phyloP scores from a whole-genome alignment of 2,888 invertebrate species.

The Didymodactylos carnosus region DNA sequence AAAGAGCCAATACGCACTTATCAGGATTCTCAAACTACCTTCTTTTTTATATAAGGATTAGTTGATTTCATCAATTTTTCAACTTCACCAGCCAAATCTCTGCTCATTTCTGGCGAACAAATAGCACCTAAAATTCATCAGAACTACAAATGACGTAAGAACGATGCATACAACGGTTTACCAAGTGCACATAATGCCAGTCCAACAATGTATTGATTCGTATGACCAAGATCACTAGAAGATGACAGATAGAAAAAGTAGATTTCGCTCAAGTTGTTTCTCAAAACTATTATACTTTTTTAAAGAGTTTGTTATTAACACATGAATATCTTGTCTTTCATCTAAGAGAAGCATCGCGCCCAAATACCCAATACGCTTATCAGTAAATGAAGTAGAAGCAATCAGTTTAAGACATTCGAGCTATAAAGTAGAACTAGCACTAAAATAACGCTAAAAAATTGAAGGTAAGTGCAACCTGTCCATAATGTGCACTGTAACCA shows the following conservation, averaged over 20 bases:
- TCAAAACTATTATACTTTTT: conserved; percentile 60
- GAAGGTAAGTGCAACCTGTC: too few relatives aligned
- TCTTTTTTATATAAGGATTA: conserved; percentile 95
- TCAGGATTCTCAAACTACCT: too few relatives aligned
- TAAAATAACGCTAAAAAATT: too few relatives aligned
- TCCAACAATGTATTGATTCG: conserved; percentile 93
- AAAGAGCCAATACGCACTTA: too few relatives aligned
- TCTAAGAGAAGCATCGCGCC: conserved; percentile 95
- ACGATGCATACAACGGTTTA: too few relatives aligned
- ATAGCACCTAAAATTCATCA: too few relatives aligned
- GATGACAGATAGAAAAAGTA: too few relatives aligned
- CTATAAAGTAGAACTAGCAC: too few relatives aligned
- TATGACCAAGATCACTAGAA: conserved; percentile 81
- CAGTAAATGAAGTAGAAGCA: conserved; percentile 90
- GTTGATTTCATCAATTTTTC: conserved; percentile 93
- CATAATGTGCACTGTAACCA: conserved; percentile 98
- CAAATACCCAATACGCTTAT: conserved; percentile 94
- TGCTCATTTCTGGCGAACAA: conserved; percentile 94
- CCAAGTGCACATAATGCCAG: conserved; percentile 83
- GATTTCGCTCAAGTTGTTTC: too few relatives aligned
- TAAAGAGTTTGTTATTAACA: conserved; percentile 91
- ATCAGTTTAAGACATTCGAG: conserved; percentile 95
- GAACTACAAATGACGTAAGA: too few relatives aligned
- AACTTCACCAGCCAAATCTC: conserved; percentile 91
- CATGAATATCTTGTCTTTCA: conserved; percentile 92